A percentile compares a stretch with the other conserved stretches of the same genome.
These are phyloP conservation scores for Acrocephalus scirpaceus DNA, from an alignment of 2,797 vertebrate genomes.

Conservation along the genomic window DNA sequence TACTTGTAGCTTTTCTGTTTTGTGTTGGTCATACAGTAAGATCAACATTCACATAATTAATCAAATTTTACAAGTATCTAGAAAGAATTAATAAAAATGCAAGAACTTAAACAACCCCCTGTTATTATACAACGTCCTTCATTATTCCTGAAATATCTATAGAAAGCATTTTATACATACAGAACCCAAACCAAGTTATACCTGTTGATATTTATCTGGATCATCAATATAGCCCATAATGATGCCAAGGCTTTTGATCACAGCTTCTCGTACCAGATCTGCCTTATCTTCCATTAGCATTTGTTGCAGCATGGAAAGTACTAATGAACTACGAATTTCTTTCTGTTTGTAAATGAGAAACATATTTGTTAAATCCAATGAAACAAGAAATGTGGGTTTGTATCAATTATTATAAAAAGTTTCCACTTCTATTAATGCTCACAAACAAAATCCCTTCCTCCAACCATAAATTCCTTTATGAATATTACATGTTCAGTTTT, in stretches of 20 bases:
- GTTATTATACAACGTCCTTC: not conserved
- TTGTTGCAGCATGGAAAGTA: conserved; percentile 98
- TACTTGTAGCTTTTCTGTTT: not conserved
- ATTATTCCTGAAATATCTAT: not conserved
- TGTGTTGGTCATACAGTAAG: not conserved
- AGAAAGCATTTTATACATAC: not conserved
- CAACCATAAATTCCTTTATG: not conserved
- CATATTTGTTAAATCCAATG: not conserved
- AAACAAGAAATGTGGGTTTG: not conserved
- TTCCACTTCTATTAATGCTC: not conserved
- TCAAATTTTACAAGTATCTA: not conserved
- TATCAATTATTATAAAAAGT: not conserved
- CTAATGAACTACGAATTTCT: conserved; percentile 97
- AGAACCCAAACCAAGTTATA: conserved; percentile 55
- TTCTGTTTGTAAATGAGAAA: conserved; percentile 81
- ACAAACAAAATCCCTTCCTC: not conserved
- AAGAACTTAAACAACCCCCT: not conserved
- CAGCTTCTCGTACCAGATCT: conserved; percentile 97
- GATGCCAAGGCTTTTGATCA: conserved; percentile 96
- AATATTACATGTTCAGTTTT: not conserved
- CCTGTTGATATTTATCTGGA: conserved; percentile 96
- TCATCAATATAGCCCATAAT: conserved; percentile 99
- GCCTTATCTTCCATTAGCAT: conserved; percentile 98
- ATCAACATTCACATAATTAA: not conserved
- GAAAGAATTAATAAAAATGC: not conserved